A percentile compares a stretch with the other conserved stretches of the same genome.
These are phyloP conservation scores for Bombus superbus DNA, from an alignment of 1,140 invertebrate species.

Conservation along the genomic window DNA sequence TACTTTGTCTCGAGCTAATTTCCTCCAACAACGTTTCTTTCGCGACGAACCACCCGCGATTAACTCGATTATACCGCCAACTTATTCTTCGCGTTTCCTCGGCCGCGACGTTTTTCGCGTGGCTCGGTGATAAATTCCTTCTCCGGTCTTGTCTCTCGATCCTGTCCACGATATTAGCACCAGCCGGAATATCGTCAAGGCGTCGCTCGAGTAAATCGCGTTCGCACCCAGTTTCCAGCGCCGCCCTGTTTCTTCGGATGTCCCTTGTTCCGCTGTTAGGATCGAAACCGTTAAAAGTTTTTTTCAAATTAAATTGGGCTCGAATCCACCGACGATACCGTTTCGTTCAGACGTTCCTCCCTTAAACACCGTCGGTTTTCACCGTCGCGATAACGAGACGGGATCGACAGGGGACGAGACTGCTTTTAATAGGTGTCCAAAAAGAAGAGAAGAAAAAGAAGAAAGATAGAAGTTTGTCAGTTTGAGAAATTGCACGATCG, in stretches of 20 bases:
- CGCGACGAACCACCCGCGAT: neutral
- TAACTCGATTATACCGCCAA: neutral
- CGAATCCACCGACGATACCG: conserved; percentile 61
- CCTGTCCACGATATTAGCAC: neutral
- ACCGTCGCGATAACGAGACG: conserved; percentile 20
- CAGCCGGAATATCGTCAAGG: conserved; percentile 24
- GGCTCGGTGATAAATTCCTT: conserved; percentile 7
- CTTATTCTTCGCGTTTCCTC: neutral
- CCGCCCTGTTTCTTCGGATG: conserved; percentile 16
- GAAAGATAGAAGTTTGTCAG: too few species aligned
- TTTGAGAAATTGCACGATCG: neutral
- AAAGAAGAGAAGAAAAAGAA: too few species aligned
- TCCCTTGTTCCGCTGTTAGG: conserved; percentile 9
- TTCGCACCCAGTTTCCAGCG: conserved; percentile 18
- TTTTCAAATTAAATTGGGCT: conserved; percentile 65
- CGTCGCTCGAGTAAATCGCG: conserved; percentile 43
- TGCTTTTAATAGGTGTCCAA: neutral
- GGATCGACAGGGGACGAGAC: neutral
- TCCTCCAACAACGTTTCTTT: neutral
- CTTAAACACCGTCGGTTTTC: conserved; percentile 17
- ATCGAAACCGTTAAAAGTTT: conserved; percentile 69
- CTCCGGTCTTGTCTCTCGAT: neutral
- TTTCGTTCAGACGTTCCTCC: conserved; percentile 38
- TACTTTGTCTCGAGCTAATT: neutral
- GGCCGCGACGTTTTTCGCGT: neutral